phyloP scores from a whole-genome alignment of 1,140 invertebrate species.

The Varroa destructor region DNA sequence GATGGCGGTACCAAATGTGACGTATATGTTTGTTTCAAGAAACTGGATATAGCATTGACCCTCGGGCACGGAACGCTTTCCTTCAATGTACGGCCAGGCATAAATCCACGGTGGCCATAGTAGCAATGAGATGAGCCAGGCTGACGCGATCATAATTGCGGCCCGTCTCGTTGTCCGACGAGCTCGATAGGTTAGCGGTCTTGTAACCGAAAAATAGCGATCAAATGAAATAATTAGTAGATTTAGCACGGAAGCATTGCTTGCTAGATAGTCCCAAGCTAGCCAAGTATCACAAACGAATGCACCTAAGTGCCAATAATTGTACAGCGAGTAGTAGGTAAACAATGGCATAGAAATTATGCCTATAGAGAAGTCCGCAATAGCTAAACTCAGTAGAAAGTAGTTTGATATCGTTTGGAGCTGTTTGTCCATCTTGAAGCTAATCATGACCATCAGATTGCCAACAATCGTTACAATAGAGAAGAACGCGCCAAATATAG shows the following conservation, averaged over 20 bases:
- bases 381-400: constrained; percentile 44
- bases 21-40: constrained; percentile 44
- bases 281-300: constrained; percentile 43
- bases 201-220: constrained; percentile 46
- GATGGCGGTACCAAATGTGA: constrained; percentile 45
- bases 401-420: constrained; percentile 50
- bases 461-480: constrained; percentile 41
- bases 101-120: constrained; percentile 51
- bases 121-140: constrained; percentile 41
- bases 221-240: constrained; percentile 46
- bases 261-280: constrained; percentile 43
- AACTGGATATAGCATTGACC: constrained; percentile 49
- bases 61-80: constrained; percentile 41
- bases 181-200: constrained; percentile 47
- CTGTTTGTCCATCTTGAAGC: constrained; percentile 46
- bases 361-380: constrained; percentile 43
- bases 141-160: constrained; percentile 43
- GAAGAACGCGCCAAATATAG: constrained; percentile 11
- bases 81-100: constrained; percentile 47
- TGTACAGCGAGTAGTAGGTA: constrained; percentile 35
- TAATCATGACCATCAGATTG: constrained; percentile 47
- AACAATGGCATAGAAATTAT: constrained; percentile 37
- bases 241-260: constrained; percentile 44
- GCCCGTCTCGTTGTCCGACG: constrained; percentile 45
- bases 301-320: constrained; percentile 40